phyloP scores from a whole-genome alignment of 1,140 invertebrate genomes.

The Caenorhabditis tropicalis region DNA sequence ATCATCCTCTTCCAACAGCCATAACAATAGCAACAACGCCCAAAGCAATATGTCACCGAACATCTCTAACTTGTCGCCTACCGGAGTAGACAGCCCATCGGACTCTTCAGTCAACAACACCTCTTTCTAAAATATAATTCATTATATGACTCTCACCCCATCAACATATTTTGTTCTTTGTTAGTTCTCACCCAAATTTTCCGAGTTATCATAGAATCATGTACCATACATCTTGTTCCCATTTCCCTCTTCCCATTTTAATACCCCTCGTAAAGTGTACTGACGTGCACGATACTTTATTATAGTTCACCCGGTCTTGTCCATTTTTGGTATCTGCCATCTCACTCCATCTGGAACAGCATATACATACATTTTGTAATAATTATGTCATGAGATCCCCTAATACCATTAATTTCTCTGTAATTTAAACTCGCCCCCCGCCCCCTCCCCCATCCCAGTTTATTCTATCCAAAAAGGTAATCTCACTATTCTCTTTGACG shows the following conservation, averaged over 20 bases:
- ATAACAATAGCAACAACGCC: not conserved
- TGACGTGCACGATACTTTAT: no score
- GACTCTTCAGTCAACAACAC: slow-evolving; percentile 25
- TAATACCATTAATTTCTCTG: slow-evolving; percentile 36
- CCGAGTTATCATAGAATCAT: slow-evolving; percentile 15
- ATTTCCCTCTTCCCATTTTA: not conserved
- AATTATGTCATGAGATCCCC: slow-evolving; percentile 8
- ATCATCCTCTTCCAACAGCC: not conserved
- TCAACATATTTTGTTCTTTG: not conserved
- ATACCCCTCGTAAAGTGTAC: no score
- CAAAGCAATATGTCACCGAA: not conserved
- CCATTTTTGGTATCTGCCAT: not conserved
- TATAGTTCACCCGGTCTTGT: no score
- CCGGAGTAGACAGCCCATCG: not conserved
- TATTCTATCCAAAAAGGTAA: no score
- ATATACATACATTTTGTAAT: not conserved
- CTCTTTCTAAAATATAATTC: slow-evolving; percentile 4
- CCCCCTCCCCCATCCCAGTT: no score
- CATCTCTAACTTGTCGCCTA: no score
- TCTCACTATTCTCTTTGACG: no score
- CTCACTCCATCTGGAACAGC: not conserved
- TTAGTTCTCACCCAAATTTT: slow-evolving; percentile 16
- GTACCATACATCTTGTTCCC: not conserved
- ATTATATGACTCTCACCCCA: not conserved
- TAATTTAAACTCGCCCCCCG: slow-evolving; percentile 16